Percentiles rank a stretch among this genome's conserved stretches.
Evolutionary conservation across 2,113 vertebrate genomes (phyloP).

Genomic region (Rhinogobius similis): DNA sequence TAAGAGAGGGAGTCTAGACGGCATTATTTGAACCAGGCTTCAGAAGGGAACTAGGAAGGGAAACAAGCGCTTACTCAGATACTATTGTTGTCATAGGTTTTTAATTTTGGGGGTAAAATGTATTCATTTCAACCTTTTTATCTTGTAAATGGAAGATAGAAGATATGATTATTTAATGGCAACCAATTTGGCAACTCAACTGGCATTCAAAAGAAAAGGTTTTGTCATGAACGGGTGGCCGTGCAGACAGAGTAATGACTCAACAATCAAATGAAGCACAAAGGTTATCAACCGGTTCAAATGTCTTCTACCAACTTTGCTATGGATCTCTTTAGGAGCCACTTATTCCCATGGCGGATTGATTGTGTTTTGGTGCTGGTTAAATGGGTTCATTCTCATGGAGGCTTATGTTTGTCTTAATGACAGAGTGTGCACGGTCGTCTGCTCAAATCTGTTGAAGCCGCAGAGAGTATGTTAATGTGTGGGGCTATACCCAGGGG

Average conservation of each 20-base stretch:
- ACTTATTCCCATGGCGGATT: slow-evolving; percentile 69
- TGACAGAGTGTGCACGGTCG: slow-evolving; percentile 50
- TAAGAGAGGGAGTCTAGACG: slow-evolving; percentile 5
- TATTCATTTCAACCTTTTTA: no score
- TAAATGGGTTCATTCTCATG: slow-evolving; percentile 57
- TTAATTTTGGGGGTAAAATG: background rate
- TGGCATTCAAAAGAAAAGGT: no score
- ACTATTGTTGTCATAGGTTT: background rate
- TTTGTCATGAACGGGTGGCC: no score
- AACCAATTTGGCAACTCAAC: no score
- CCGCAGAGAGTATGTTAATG: slow-evolving; percentile 31
- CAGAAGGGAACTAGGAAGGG: background rate
- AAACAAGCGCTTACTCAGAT: background rate
- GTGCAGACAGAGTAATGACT: slow-evolving; percentile 10
- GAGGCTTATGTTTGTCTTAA: slow-evolving; percentile 61
- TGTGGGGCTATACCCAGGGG: slow-evolving; percentile 59
- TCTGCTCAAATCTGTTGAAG: slow-evolving; percentile 55
- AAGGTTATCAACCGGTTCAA: slow-evolving; percentile 16
- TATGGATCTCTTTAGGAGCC: slow-evolving; percentile 56
- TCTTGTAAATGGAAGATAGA: no score
- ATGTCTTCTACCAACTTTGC: slow-evolving; percentile 53
- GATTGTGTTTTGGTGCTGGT: slow-evolving; percentile 68
- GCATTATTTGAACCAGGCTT: background rate
- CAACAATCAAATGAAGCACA: slow-evolving; percentile 13
- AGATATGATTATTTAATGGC: no score